Evolutionary conservation across 2,113 vertebrate species (phyloP).

Genomic region (Anoplopoma fimbria): DNA sequence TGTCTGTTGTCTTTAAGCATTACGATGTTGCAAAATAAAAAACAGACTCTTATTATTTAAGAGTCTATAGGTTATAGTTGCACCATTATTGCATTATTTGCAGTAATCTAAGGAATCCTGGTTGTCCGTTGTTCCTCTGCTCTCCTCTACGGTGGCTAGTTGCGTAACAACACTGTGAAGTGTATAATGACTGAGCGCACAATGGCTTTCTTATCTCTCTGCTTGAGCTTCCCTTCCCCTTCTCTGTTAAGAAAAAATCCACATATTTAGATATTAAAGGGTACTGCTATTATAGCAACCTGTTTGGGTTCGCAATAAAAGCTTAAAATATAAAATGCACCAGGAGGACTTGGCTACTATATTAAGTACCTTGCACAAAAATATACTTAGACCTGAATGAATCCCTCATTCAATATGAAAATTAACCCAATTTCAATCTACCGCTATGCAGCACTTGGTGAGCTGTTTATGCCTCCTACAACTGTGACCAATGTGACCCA

Average conservation of each 20-base stretch:
- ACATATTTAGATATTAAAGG: not conserved
- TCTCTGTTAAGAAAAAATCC: not conserved
- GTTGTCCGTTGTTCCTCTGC: not conserved
- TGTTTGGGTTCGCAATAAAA: not conserved
- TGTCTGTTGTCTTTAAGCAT: not conserved
- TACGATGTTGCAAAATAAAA: no score
- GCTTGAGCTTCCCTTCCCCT: not conserved
- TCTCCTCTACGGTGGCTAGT: not conserved
- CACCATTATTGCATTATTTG: not conserved
- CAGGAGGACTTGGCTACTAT: not conserved
- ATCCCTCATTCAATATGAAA: not conserved
- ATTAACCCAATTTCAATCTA: not conserved
- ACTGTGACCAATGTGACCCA: slow-evolving; percentile 62
- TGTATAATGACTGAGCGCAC: not conserved
- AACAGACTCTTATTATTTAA: no score
- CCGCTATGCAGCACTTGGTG: not conserved
- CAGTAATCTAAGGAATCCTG: not conserved
- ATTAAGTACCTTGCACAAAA: not conserved
- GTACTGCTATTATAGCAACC: not conserved
- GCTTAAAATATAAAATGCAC: not conserved
- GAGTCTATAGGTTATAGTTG: not conserved
- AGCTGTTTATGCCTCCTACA: slow-evolving; percentile 34
- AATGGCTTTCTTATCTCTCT: not conserved
- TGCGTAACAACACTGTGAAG: not conserved
- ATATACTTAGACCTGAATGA: not conserved